These are phyloP conservation scores for Buphagus erythrorhynchus DNA, from an alignment of 2,797 vertebrate genomes.

Conservation along the genomic window DNA sequence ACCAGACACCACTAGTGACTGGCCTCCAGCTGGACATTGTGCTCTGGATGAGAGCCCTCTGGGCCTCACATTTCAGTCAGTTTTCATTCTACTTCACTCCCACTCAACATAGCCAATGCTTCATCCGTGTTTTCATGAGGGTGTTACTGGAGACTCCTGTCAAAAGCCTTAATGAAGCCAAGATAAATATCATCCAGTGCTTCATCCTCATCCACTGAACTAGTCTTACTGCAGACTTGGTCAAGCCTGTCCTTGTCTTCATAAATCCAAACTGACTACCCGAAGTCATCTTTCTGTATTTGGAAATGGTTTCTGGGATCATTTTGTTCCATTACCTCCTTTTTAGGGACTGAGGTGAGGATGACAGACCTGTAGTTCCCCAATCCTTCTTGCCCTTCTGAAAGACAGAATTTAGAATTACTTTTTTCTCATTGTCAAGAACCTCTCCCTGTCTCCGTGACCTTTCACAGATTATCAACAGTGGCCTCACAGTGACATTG, in stretches of 20 bases:
- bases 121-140: neutral
- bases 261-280: neutral
- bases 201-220: neutral
- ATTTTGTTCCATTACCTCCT: neutral
- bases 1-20: neutral
- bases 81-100: neutral
- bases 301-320: neutral
- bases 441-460: neutral
- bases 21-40: neutral
- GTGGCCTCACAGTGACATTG: neutral
- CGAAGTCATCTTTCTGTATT: neutral
- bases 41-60: neutral
- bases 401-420: neutral
- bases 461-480: neutral
- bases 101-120: neutral
- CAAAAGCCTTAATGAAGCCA: neutral
- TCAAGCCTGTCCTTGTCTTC: neutral
- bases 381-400: neutral
- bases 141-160: neutral
- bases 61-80: neutral
- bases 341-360: neutral
- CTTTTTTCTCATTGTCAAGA: neutral
- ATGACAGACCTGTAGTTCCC: neutral
- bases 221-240: neutral
- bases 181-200: neutral